Percentiles rank a stretch among this genome's conserved stretches.
phyloP scores from a whole-genome alignment of 2,113 vertebrate genomes.

The Dipodomys stephensi region DNA sequence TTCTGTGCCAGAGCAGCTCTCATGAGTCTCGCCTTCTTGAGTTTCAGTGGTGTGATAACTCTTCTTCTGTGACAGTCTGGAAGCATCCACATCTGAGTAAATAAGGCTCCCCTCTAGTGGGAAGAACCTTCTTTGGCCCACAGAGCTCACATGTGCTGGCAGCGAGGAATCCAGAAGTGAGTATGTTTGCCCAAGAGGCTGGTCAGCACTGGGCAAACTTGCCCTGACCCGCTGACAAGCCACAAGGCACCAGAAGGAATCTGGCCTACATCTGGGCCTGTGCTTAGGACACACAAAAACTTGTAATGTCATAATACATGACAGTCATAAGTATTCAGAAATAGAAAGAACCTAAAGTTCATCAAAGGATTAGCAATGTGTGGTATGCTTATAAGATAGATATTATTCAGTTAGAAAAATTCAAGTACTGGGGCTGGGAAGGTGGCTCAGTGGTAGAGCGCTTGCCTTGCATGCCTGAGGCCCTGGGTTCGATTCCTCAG shows the following conservation, averaged over 20 bases:
- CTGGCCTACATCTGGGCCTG: background rate
- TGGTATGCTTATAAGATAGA: background rate
- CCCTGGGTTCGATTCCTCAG: no score
- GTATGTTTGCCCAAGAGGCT: background rate
- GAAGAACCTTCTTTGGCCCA: background rate
- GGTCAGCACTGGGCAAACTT: background rate
- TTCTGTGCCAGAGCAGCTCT: background rate
- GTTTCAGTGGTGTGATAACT: background rate
- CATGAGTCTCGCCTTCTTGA: background rate
- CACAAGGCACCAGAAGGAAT: background rate
- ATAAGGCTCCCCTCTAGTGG: background rate
- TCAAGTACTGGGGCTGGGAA: background rate
- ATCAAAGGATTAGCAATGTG: background rate
- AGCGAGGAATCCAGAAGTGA: background rate
- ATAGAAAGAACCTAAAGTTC: background rate
- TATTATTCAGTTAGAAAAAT: background rate
- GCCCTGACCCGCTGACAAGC: background rate
- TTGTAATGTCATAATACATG: background rate
- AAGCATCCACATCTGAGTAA: background rate
- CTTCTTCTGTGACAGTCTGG: background rate
- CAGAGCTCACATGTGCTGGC: background rate
- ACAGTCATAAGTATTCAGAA: background rate
- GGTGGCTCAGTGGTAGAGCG: no score
- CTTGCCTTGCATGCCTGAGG: no score
- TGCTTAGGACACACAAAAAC: background rate